These are phyloP conservation scores for Catocala nupta DNA, from an alignment of 2,888 invertebrate species.

Conservation along the genomic window DNA sequence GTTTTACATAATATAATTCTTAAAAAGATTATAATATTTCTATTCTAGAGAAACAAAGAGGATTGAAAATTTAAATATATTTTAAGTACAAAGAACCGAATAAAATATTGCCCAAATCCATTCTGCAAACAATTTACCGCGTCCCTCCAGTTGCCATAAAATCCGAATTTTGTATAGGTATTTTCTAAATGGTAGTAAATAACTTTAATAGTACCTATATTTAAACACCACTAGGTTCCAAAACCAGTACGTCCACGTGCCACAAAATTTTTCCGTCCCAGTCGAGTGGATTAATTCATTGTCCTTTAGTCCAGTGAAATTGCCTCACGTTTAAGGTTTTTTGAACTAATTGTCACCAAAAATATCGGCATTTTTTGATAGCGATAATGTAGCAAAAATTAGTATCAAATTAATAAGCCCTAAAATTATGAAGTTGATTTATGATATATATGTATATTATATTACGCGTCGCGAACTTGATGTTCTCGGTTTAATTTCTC, in stretches of 20 bases:
- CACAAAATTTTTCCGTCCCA: constrained; percentile 31
- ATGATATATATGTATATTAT: too few relatives aligned
- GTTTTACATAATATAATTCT: too few relatives aligned
- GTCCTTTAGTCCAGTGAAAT: constrained; percentile 30
- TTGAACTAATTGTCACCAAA: too few relatives aligned
- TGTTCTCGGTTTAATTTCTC: too few relatives aligned
- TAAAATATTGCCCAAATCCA: background rate
- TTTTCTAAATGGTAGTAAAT: constrained; percentile 38
- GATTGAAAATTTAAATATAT: background rate
- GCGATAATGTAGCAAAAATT: too few relatives aligned
- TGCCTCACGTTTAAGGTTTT: constrained; percentile 4
- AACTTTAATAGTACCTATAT: constrained; percentile 53
- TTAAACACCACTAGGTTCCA: constrained; percentile 43
- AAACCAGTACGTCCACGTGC: constrained; percentile 35
- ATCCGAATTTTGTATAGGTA: constrained; percentile 1
- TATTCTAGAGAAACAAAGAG: too few relatives aligned
- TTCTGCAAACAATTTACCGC: background rate
- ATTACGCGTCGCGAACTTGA: too few relatives aligned
- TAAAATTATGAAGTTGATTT: too few relatives aligned
- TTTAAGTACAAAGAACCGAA: background rate
- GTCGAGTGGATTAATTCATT: constrained; percentile 38
- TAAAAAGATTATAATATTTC: too few relatives aligned
- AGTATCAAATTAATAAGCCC: too few relatives aligned
- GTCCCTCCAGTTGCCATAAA: too few relatives aligned
- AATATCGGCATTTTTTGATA: too few relatives aligned